Base-by-base conservation (phyloP, 92 coral and sea anemone species). In the Montipora capitata region DNA sequence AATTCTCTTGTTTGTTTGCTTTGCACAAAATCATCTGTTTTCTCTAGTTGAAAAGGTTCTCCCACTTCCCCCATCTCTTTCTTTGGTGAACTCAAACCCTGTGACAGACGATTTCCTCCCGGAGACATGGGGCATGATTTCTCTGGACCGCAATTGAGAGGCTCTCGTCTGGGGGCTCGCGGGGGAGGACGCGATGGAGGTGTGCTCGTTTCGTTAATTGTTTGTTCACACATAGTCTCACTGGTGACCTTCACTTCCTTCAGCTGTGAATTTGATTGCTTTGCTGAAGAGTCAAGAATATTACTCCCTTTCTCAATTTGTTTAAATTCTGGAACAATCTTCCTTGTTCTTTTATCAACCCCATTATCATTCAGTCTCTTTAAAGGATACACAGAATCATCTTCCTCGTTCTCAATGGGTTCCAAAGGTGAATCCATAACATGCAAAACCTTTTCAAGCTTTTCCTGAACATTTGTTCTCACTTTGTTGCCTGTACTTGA, bases 321-420 rank as follows among this genome's bases (percentile, higher is more conserved):
- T 8, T n/a, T 84, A 39, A 58, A 27, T 27, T 27, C 35, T 27
- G 35, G 38, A 10, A 72, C 40, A 18, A 8, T 38, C 68, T 41
- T 82, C 87, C 57, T 82, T 16, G 41, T 2, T 10, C 38, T 51
- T 11, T 80, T 14, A 69, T 70, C 74, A n/a, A 41, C 40, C 40
- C 42, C 3, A 17, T 65, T 43, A 16, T 69, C 71, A 70, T 85
- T 91, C 3, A 81, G 84, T 8, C 85, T 91, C 56, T 95, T 96
- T 5, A 95, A 84, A 5, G 94, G 96, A 83, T 93, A 88, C 14
- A 90, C 9, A 64, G 84, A 93, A 44, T 93, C 95, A 43, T 42
- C 20, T 41, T 70, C 87, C 13, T 27, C 45, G 7, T 18, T 7
- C 44, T 54, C 7, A 10, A 12, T 81, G 27, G n/a, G 0, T 57